Evolutionary conservation across 2,888 invertebrate species (phyloP), one percentile per base, ranked within the genome.

Genomic region (Chrysodeixis includens): DNA sequence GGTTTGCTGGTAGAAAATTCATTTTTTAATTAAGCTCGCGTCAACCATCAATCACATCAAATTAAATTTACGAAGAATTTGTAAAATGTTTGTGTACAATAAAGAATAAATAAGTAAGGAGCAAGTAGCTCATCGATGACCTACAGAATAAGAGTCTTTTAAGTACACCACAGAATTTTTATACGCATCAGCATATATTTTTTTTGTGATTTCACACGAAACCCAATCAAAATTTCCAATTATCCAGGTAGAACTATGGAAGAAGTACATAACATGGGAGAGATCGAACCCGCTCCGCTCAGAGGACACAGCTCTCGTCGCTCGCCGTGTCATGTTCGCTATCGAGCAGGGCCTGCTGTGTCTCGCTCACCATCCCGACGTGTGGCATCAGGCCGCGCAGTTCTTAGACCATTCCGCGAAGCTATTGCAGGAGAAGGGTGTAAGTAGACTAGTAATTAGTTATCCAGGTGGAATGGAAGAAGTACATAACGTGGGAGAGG

Each of bases 301-400:
- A 0, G 99, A 99, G 88, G 99, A 99, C 90, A 98, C 99, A 0
- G 97, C 99, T 0, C 92, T 99, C 10, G 97, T 99, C 10, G 99
- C 99, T 0, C 97, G 98, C 60, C 95, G 99, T 74, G 99, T 99
- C 0, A 99, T 99, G 97, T 99, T 99, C 95, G 99, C 99, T 0
- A 99, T 99, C 74, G 99, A 99, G 88, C 99, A 99, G 91, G 99
- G 99, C 82, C 93, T 99, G 56, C 94, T 99, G 53, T 99, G 99
- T 86, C 95, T 99, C 40, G 99, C 99, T 0, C 99, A 99, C 93
- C 99, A 99, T 90, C 99, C 99, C 0, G 99, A 99, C 77, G 98
- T 99, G 67, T 99, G 99, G 99, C 98, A 99, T 90, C 99, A 99
- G 93, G 99, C 99, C 0, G 99, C 99, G 0, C 97, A 99, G 88